These are phyloP conservation scores for Phalacrocorax carbo DNA, from an alignment of 2,113 vertebrate genomes.

Conservation along the genomic window DNA sequence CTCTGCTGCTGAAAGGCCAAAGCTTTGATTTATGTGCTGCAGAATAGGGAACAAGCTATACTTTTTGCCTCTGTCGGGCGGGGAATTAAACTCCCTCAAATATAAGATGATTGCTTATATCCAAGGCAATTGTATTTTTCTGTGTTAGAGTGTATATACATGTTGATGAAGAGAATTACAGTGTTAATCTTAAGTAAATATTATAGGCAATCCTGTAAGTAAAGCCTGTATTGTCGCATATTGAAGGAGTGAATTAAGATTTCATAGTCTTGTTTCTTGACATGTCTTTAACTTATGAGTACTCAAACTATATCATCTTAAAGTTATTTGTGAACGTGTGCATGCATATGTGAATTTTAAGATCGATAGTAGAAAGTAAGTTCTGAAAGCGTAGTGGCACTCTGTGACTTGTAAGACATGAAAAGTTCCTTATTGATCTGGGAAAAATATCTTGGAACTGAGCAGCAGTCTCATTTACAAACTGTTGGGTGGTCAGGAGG, in stretches of 20 bases:
- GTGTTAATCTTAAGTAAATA: neutral
- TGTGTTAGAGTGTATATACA: neutral
- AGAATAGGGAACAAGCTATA: neutral
- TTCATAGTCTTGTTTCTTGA: neutral
- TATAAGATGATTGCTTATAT: neutral
- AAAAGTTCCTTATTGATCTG: neutral
- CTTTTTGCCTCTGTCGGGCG: neutral
- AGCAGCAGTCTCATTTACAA: neutral
- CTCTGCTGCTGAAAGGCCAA: neutral
- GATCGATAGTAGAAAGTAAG: neutral
- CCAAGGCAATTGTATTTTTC: neutral
- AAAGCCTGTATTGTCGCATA: neutral
- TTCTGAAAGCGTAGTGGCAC: neutral
- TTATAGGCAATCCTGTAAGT: neutral
- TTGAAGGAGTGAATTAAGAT: neutral
- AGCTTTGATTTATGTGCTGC: neutral
- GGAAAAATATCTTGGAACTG: neutral
- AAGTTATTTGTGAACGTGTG: neutral
- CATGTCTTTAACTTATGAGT: neutral
- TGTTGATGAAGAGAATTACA: neutral
- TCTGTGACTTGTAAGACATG: neutral
- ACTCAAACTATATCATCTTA: neutral
- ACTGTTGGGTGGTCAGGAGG: neutral
- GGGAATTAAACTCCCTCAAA: neutral
- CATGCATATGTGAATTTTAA: neutral